phyloP scores from a whole-genome alignment of 2,888 invertebrate genomes.

The Macaria notata region DNA sequence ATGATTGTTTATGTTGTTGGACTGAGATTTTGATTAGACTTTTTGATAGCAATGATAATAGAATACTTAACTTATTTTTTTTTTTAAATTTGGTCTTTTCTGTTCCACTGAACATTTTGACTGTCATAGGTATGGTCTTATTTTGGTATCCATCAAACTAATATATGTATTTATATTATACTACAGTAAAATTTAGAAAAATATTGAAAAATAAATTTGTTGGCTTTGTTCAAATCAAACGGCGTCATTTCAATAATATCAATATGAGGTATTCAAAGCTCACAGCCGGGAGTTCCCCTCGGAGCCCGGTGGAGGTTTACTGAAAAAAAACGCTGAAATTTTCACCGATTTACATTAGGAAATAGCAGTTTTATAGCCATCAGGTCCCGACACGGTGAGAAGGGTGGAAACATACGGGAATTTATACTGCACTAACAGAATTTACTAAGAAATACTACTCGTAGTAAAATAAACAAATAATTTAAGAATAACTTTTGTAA shows the following conservation, averaged over 20 bases:
- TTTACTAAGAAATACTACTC: no score
- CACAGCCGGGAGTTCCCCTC: background rate
- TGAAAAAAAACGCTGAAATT: constrained; percentile 53
- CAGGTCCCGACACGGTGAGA: constrained; percentile 32
- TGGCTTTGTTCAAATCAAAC: no score
- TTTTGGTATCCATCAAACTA: no score
- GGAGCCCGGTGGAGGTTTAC: constrained; percentile 45
- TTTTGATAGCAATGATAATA: background rate
- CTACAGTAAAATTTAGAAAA: no score
- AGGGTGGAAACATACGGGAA: constrained; percentile 23
- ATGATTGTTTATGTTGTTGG: constrained; percentile 11
- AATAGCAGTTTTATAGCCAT: constrained; percentile 68
- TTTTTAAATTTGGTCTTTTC: no score
- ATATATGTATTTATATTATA: no score
- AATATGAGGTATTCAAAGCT: background rate
- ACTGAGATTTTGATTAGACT: background rate
- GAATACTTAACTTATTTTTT: no score
- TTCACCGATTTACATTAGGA: constrained; percentile 63
- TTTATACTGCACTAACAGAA: background rate
- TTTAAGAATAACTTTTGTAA: no score
- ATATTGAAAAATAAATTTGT: no score
- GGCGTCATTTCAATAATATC: background rate
- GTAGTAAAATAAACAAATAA: no score
- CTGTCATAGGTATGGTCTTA: no score
- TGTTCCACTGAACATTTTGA: no score